A percentile compares a stretch with the other conserved stretches of the same genome.
Evolutionary conservation across 1,140 invertebrate genomes (phyloP).

Genomic region (Drosophila repletoides): DNA sequence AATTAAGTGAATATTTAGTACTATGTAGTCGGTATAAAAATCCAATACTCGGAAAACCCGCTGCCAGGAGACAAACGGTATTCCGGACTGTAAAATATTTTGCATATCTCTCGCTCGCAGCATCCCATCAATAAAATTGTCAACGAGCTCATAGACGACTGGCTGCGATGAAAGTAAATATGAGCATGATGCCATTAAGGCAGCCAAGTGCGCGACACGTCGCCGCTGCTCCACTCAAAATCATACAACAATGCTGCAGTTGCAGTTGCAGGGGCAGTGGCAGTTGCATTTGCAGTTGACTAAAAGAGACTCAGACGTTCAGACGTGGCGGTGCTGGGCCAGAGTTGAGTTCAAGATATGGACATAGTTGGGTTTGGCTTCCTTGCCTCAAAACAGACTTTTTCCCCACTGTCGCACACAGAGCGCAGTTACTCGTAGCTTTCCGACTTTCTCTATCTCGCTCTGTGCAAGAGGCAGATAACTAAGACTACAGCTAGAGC

Average conservation of each 20-base stretch:
- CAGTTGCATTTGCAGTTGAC: too few species aligned
- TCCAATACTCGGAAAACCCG: conserved; percentile 16
- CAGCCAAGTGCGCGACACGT: conserved; percentile 72
- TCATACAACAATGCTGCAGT: conserved; percentile 20
- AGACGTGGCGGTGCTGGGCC: conserved; percentile 6
- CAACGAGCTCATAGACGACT: conserved; percentile 79
- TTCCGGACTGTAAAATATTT: conserved; percentile 77
- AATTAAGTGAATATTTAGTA: too few species aligned
- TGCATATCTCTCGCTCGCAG: conserved; percentile 72
- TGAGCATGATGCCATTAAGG: conserved; percentile 78
- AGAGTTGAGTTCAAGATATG: conserved; percentile 30
- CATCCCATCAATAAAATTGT: conserved; percentile 75
- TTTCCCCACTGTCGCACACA: background rate
- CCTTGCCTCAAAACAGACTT: background rate
- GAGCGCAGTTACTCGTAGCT: background rate
- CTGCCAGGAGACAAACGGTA: conserved; percentile 61
- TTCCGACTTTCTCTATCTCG: background rate
- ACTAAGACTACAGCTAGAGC: conserved; percentile 25
- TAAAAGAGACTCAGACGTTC: background rate
- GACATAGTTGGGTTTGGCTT: background rate
- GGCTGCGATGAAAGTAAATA: conserved; percentile 79
- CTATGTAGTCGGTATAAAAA: too few species aligned
- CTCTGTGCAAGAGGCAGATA: too few species aligned
- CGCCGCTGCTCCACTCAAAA: conserved; percentile 31
- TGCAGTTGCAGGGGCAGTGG: conserved; percentile 5